phyloP scores from a whole-genome alignment of 2,888 invertebrate genomes.

The Eulithis prunata region DNA sequence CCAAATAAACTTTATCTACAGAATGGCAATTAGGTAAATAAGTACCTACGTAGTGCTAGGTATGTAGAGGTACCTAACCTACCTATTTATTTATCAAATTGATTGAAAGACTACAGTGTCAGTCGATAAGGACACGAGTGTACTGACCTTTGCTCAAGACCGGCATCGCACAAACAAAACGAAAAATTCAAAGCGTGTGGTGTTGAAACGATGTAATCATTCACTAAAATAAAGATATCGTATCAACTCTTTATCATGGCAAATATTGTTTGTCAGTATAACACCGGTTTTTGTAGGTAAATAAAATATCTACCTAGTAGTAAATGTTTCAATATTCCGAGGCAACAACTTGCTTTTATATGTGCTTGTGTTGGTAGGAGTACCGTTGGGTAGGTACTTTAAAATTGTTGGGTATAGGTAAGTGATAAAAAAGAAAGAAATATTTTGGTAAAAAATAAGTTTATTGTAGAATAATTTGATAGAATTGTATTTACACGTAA shows the following conservation, averaged over 20 bases:
- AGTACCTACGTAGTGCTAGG: background rate
- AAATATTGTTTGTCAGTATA: conserved; percentile 37
- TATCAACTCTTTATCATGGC: conserved; percentile 45
- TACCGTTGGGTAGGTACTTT: no score
- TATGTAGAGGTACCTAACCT: conserved; percentile 1
- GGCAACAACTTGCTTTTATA: no score
- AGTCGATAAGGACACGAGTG: conserved; percentile 13
- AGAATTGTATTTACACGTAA: conserved; percentile 17
- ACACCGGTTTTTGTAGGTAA: no score
- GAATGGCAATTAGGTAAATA: no score
- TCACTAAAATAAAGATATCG: conserved; percentile 43
- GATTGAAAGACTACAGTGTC: background rate
- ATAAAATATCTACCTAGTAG: no score
- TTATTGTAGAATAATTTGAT: background rate
- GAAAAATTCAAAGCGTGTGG: conserved; percentile 44
- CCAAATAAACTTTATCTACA: no score
- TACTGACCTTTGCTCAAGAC: conserved; percentile 53
- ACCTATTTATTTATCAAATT: background rate
- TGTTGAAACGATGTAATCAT: conserved; percentile 37
- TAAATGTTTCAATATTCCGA: no score
- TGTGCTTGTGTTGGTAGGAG: no score
- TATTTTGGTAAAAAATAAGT: background rate
- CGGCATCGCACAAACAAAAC: conserved; percentile 43
- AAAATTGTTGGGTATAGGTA: no score
- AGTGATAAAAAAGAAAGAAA: no score